phyloP scores from a whole-genome alignment of 2,113 vertebrate species.

The Nettapus auritus region DNA sequence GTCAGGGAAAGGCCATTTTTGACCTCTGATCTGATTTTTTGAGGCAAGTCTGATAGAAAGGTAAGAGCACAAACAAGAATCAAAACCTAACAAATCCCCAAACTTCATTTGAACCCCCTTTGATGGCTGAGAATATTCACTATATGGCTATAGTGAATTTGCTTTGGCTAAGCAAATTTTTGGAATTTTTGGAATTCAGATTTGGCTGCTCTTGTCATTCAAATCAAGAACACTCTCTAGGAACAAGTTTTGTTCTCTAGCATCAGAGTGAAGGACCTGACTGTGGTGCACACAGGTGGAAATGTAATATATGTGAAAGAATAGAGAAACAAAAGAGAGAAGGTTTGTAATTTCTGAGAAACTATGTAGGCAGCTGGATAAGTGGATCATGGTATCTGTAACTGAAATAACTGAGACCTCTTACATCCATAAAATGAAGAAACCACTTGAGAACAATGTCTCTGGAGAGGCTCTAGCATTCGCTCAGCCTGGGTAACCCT shows the following conservation, averaged over 20 bases:
- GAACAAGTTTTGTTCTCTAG: neutral
- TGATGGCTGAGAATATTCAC: neutral
- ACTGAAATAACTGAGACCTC: conserved; percentile 2
- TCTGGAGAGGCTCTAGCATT: neutral
- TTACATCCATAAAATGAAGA: conserved; percentile 23
- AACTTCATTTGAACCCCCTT: neutral
- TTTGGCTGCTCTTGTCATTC: neutral
- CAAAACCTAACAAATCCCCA: neutral
- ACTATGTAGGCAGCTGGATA: neutral
- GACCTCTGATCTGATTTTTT: neutral
- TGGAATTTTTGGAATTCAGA: too few species aligned
- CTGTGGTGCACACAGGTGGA: neutral
- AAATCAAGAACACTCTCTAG: neutral
- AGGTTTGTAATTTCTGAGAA: neutral
- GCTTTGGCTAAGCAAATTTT: too few species aligned
- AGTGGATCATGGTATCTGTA: neutral
- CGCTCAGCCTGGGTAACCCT: neutral
- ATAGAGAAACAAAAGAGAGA: neutral
- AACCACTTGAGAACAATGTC: neutral
- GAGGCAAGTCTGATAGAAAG: neutral
- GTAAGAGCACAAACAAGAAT: neutral
- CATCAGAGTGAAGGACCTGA: neutral
- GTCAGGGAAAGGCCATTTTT: neutral
- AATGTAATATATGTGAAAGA: neutral
- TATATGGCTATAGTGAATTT: neutral